A percentile compares a stretch with the other conserved stretches of the same genome.
These are phyloP conservation scores for Neoitamus cyanurus DNA, from an alignment of 2,888 invertebrate species.

Conservation along the genomic window DNA sequence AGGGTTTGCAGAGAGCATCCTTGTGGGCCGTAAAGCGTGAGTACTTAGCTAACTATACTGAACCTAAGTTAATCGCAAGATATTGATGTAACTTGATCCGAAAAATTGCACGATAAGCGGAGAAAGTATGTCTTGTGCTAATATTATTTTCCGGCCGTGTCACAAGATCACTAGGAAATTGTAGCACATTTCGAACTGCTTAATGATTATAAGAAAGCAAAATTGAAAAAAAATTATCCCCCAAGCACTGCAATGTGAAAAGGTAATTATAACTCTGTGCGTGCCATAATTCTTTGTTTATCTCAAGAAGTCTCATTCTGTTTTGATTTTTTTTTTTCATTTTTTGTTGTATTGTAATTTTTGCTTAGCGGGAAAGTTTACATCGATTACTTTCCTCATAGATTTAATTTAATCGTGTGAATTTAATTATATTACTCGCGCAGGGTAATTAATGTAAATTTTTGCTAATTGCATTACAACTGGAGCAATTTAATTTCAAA, in stretches of 20 bases:
- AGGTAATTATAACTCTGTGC: neutral
- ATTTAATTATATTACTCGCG: conserved; percentile 39
- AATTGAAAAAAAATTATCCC: neutral
- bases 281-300: neutral
- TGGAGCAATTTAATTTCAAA: neutral
- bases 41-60: conserved; percentile 34
- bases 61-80: too few species aligned
- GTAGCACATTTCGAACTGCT: neutral
- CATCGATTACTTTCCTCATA: neutral
- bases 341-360: too few species aligned
- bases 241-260: neutral
- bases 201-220: neutral
- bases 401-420: neutral
- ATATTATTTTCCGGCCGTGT: neutral
- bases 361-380: neutral
- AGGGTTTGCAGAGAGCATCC: conserved; percentile 58
- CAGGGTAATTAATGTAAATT: conserved; percentile 55
- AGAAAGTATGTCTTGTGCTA: neutral
- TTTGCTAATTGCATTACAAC: neutral
- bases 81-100: too few species aligned
- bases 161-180: neutral
- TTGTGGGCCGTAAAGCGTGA: conserved; percentile 61
- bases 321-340: neutral
- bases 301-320: neutral
- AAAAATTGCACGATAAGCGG: neutral